A percentile compares a stretch with the other conserved stretches of the same genome.
These are phyloP conservation scores for Ptilorrhoa leucosticta DNA, from an alignment of 2,113 vertebrate species.

Conservation along the genomic window DNA sequence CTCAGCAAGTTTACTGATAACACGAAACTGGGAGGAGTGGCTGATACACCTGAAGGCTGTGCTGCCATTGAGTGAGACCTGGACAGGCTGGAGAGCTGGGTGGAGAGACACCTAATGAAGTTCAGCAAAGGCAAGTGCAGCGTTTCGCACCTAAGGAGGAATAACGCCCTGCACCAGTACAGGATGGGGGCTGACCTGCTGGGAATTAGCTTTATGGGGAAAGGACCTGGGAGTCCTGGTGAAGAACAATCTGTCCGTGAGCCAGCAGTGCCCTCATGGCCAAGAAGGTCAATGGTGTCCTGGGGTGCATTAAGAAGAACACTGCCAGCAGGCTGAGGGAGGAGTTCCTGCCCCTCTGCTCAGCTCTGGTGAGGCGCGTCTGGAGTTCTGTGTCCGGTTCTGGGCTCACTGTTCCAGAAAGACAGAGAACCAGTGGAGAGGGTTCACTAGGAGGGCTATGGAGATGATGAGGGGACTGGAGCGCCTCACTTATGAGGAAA, in stretches of 20 bases:
- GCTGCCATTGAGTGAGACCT: not conserved
- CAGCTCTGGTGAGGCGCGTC: not conserved
- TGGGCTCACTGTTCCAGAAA: not conserved
- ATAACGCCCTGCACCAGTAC: not conserved
- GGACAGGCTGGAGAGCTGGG: not conserved
- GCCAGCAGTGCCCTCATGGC: not conserved
- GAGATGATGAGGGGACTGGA: not conserved
- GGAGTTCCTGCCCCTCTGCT: not conserved
- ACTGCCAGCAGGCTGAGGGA: fast-evolving
- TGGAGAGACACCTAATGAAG: not conserved
- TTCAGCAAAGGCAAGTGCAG: not conserved
- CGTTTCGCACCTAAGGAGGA: not conserved
- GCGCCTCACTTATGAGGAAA: not conserved
- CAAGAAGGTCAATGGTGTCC: fast-evolving
- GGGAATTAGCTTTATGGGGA: not conserved
- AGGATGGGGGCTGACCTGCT: not conserved
- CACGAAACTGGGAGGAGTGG: not conserved
- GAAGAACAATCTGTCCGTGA: not conserved
- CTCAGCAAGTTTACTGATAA: not conserved
- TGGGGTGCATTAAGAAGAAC: not conserved
- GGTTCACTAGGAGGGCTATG: fast-evolving
- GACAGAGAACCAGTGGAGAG: not conserved
- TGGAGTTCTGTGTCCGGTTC: not conserved
- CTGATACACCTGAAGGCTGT: not conserved
- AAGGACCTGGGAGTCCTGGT: not conserved